Conservation (phyloP, 1,140 invertebrate species). For the Dendroctonus ponderosae region DNA sequence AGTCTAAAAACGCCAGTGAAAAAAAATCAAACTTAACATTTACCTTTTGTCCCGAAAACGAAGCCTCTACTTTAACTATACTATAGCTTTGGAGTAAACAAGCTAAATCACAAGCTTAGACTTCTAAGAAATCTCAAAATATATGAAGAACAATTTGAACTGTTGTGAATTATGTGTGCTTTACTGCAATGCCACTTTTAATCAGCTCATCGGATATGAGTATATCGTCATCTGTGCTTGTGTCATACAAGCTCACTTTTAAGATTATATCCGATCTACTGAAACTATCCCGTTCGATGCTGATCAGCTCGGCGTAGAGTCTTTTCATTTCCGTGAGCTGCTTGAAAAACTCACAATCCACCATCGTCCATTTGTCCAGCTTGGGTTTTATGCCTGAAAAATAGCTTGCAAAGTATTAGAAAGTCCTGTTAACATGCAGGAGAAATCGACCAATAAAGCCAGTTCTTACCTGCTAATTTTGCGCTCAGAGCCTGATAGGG, state of each 20-base stretch:
- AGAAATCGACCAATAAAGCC: background rate
- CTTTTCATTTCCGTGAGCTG: slow-evolving; percentile 40
- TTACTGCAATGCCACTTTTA: slow-evolving; percentile 42
- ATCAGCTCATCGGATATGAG: slow-evolving; percentile 44
- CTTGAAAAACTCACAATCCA: slow-evolving; percentile 47
- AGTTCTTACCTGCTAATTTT: slow-evolving; percentile 53
- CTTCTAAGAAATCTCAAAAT: background rate
- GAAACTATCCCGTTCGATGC: slow-evolving; percentile 45
- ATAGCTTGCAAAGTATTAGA: slow-evolving; percentile 16
- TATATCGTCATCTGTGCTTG: slow-evolving; percentile 42
- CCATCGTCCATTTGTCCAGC: slow-evolving; percentile 47
- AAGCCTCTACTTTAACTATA: no score
- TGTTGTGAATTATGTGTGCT: slow-evolving; percentile 2
- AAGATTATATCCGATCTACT: slow-evolving; percentile 46
- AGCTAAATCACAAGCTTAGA: no score
- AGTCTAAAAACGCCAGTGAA: no score
- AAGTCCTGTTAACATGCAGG: background rate
- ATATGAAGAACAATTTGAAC: background rate
- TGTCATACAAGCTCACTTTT: slow-evolving; percentile 44
- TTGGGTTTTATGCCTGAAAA: slow-evolving; percentile 47
- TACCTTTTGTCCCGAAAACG: no score
- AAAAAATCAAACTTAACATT: no score
- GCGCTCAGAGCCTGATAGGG: slow-evolving; percentile 61
- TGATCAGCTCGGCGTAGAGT: slow-evolving; percentile 41
- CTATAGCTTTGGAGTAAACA: no score